Evolutionary conservation across 2,888 invertebrate species (phyloP).

Genomic region (Zygothrica quintamaculata): DNA sequence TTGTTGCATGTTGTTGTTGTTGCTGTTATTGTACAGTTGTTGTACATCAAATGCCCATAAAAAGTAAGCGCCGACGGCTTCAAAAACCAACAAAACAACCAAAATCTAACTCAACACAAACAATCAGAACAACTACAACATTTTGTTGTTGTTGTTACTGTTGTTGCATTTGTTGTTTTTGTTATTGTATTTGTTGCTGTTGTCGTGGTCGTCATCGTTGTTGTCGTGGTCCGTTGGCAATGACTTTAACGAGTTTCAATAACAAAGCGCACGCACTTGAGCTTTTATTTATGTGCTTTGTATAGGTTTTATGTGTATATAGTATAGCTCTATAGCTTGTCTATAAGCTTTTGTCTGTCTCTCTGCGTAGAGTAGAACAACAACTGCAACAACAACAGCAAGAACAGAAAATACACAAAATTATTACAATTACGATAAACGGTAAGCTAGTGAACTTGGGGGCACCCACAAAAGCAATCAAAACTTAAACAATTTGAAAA

Average conservation of each 20-base stretch:
- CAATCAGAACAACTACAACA: conserved; percentile 34
- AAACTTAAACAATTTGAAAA: conserved; percentile 51
- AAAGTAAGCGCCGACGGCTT: conserved; percentile 65
- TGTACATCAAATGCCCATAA: conserved; percentile 73
- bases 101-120: conserved; percentile 51
- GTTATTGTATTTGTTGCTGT: conserved; percentile 27
- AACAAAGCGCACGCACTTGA: conserved; percentile 78
- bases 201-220: conserved; percentile 46
- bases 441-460: conserved; percentile 36
- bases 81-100: conserved; percentile 57
- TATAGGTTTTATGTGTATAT: conserved; percentile 50
- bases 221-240: conserved; percentile 51
- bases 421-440: conserved; percentile 78
- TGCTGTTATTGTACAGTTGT: too few species aligned
- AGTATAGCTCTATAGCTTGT: background rate
- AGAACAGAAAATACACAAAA: conserved; percentile 48
- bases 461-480: conserved; percentile 55
- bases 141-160: background rate
- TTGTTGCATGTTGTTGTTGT: conserved; percentile 20
- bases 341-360: conserved; percentile 13
- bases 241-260: conserved; percentile 78
- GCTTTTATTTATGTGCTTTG: conserved; percentile 70
- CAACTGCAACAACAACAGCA: conserved; percentile 21
- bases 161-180: conserved; percentile 19
- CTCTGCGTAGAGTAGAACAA: conserved; percentile 21